Percentiles rank a stretch among this genome's conserved stretches.
Conservation (phyloP, 2,113 vertebrate species). For the Triplophysa rosa region DNA sequence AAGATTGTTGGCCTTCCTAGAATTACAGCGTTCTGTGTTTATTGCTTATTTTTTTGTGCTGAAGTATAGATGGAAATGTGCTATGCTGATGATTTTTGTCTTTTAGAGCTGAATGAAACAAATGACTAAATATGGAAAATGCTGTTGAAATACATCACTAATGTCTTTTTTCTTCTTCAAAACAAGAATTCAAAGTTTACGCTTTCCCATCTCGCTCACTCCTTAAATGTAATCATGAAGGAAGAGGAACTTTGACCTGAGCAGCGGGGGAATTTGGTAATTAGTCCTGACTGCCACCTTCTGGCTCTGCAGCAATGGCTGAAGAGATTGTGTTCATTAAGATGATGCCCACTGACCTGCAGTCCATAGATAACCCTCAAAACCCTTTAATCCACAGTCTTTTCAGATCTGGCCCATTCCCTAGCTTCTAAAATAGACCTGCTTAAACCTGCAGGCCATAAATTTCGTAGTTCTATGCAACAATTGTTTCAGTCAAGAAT, state of each 20-base stretch:
- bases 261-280: conserved; percentile 62
- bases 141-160: not conserved
- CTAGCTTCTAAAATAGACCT: conserved; percentile 52
- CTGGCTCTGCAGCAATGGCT: conserved; percentile 49
- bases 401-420: conserved; percentile 50
- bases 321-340: conserved; percentile 70
- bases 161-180: conserved; percentile 8
- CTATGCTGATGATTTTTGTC: not conserved
- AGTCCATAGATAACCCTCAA: conserved; percentile 65
- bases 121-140: not conserved
- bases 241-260: conserved; percentile 50
- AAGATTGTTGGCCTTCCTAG: not conserved
- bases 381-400: conserved; percentile 54
- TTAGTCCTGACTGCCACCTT: conserved; percentile 58
- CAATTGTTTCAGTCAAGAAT: conserved; percentile 48
- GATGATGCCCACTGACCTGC: conserved; percentile 65
- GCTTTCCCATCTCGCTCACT: conserved; percentile 41
- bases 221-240: conserved; percentile 61
- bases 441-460: conserved; percentile 53
- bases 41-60: not conserved
- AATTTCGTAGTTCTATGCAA: conserved; percentile 31
- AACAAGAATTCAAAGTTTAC: conserved; percentile 49
- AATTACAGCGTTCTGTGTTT: not conserved
- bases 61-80: not conserved
- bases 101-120: not conserved